Evolutionary conservation across 2,113 vertebrate species (phyloP).

Genomic region (Vireo altiloquus): DNA sequence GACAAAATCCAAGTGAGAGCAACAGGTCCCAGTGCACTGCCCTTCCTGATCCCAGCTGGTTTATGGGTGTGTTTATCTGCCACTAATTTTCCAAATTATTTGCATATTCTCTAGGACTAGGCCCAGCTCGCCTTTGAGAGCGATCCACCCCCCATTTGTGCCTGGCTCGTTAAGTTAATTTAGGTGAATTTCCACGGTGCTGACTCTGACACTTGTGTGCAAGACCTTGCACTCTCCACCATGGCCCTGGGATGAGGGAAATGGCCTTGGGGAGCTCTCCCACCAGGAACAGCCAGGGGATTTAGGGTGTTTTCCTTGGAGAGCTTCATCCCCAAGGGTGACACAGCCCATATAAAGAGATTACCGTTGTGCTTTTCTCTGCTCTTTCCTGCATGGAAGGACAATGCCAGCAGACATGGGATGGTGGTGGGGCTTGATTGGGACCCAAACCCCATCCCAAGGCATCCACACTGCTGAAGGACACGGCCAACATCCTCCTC

Average conservation of each 20-base stretch:
- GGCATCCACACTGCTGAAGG: not conserved
- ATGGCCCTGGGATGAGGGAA: accelerated
- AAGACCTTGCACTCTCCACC: not conserved
- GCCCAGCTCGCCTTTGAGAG: not conserved
- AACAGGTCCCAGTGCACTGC: accelerated
- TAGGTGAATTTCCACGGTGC: accelerated
- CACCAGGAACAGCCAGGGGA: accelerated
- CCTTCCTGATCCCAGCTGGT: not conserved
- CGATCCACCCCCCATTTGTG: not conserved
- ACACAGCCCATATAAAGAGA: accelerated
- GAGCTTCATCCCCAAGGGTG: accelerated
- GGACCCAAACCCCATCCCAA: not conserved
- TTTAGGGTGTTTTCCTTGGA: not conserved
- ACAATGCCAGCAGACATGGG: not conserved
- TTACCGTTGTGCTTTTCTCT: not conserved
- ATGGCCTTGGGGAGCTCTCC: not conserved
- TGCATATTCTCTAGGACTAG: not conserved
- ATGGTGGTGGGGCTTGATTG: accelerated
- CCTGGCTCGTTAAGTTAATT: accelerated
- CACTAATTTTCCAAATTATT: not conserved
- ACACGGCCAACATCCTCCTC: not conserved
- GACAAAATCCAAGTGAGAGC: not conserved
- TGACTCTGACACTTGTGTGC: accelerated
- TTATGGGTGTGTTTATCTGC: not conserved
- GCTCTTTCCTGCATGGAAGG: not conserved